Percentiles rank a stretch among this genome's conserved stretches.
Evolutionary conservation across 2,888 invertebrate genomes (phyloP).

Genomic region (Argyra leucocephala): DNA sequence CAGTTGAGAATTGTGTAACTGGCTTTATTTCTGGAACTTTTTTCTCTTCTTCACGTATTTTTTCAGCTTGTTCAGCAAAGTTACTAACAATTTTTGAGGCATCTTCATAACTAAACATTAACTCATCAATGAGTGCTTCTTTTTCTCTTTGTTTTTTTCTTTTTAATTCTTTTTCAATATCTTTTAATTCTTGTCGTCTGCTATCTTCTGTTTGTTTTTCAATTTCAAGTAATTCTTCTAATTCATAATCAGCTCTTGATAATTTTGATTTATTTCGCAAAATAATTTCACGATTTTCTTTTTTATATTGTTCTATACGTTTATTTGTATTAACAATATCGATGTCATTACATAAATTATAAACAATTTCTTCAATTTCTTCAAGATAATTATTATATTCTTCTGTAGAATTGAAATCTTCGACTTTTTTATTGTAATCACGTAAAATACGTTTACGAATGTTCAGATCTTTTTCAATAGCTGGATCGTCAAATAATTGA

Average conservation of each 20-base stretch:
- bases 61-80: constrained; percentile 62
- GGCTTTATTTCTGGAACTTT: constrained; percentile 37
- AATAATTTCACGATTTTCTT: constrained; percentile 77
- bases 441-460: constrained; percentile 78
- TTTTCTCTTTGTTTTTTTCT: constrained; percentile 76
- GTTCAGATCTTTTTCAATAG: constrained; percentile 95
- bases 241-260: constrained; percentile 70
- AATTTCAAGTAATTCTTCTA: constrained; percentile 74
- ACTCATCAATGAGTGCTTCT: constrained; percentile 86
- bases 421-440: constrained; percentile 90
- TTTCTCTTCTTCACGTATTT: constrained; percentile 53
- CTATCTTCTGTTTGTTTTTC: constrained; percentile 70
- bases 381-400: constrained; percentile 97
- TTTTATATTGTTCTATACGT: constrained; percentile 81
- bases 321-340: constrained; percentile 82
- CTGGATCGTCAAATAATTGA: constrained; percentile 91
- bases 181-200: constrained; percentile 59
- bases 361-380: constrained; percentile 84
- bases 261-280: constrained; percentile 68
- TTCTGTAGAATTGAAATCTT: constrained; percentile 72
- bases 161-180: constrained; percentile 57
- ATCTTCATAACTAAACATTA: constrained; percentile 86
- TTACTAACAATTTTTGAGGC: constrained; percentile 79
- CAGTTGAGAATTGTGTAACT: constrained; percentile 72
- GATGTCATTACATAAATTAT: constrained; percentile 80